Evolutionary conservation across 2,113 vertebrate species (phyloP).

Genomic region (Naja naja): DNA sequence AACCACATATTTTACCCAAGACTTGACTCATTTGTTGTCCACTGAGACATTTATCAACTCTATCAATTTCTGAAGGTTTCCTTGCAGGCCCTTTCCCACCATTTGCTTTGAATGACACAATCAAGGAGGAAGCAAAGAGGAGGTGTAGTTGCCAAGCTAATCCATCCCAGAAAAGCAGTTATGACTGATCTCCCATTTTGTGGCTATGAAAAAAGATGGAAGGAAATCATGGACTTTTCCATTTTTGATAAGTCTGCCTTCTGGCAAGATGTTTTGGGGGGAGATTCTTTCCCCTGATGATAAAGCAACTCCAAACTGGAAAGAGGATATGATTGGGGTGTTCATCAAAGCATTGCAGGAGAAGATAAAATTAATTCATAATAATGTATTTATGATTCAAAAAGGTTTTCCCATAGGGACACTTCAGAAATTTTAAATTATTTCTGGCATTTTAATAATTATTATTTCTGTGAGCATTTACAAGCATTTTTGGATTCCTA

Average conservation of each 20-base stretch:
- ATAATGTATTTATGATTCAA: not conserved
- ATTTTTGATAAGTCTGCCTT: not conserved
- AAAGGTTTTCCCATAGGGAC: not conserved
- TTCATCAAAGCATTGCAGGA: not conserved
- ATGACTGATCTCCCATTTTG: not conserved
- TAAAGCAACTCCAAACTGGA: not conserved
- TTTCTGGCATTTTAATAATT: constrained; percentile 9
- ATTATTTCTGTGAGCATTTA: not conserved
- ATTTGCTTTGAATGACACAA: not conserved
- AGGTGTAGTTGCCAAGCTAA: not conserved
- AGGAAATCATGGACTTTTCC: not conserved
- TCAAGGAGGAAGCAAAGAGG: not conserved
- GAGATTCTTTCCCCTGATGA: not conserved
- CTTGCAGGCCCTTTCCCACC: not conserved
- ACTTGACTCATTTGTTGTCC: not conserved
- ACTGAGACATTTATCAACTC: not conserved
- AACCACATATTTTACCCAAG: not conserved
- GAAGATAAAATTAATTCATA: not conserved
- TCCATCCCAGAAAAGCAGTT: not conserved
- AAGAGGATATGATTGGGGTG: not conserved
- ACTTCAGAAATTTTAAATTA: not conserved
- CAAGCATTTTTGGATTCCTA: not conserved
- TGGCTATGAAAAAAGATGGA: not conserved
- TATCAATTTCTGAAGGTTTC: too few relatives aligned
- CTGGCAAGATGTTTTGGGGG: not conserved